A percentile compares a stretch with the other conserved stretches of the same genome.
Evolutionary conservation across 2,113 vertebrate genomes (phyloP).

Genomic region (Petrocephalus microphthalmus): DNA sequence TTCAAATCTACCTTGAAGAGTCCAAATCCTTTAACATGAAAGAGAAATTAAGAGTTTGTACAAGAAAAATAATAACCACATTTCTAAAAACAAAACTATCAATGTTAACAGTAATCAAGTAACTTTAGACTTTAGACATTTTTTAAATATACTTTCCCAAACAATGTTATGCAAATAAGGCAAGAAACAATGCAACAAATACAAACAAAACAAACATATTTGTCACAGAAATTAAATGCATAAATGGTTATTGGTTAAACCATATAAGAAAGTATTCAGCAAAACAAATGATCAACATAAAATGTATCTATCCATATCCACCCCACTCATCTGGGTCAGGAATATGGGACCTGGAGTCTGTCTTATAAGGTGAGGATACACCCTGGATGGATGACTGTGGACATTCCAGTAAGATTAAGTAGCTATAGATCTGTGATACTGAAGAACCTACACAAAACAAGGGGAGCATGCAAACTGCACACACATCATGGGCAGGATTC

Average conservation of each 20-base stretch:
- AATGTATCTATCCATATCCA: background rate
- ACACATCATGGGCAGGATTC: background rate
- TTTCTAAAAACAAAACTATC: background rate
- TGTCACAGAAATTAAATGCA: background rate
- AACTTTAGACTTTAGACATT: background rate
- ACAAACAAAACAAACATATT: too few species aligned
- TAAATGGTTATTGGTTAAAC: background rate
- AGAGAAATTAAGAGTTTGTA: background rate
- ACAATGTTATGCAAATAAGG: background rate
- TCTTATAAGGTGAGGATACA: background rate
- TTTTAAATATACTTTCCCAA: background rate
- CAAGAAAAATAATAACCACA: background rate
- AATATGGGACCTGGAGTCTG: background rate
- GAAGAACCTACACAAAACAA: background rate
- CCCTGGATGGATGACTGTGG: background rate
- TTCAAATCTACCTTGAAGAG: conserved; percentile 94
- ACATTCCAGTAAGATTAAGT: background rate
- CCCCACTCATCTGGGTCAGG: background rate
- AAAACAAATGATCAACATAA: background rate
- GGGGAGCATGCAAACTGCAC: background rate
- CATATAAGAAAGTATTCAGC: background rate
- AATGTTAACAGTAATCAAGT: background rate
- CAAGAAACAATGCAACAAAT: background rate
- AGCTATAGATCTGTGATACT: background rate
- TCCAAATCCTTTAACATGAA: conserved; percentile 76